Evolutionary conservation across 1,140 invertebrate species (phyloP).

Genomic region (Bactericera cockerelli): DNA sequence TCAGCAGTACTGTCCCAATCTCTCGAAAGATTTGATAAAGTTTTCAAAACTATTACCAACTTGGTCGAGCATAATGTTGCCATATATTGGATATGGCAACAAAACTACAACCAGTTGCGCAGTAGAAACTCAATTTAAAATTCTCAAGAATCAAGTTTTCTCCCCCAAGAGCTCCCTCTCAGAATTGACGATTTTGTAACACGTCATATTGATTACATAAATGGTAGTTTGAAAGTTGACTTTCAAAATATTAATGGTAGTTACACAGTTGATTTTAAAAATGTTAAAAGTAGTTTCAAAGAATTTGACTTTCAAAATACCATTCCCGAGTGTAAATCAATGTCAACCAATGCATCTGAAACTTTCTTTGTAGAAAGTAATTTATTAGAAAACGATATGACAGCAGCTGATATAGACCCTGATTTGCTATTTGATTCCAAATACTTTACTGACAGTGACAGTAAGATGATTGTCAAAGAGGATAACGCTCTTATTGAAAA

Average conservation of each 20-base stretch:
- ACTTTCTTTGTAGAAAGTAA: not conserved
- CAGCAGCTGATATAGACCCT: not conserved
- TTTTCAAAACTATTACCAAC: not conserved
- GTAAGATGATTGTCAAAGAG: not conserved
- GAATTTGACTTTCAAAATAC: too few species aligned
- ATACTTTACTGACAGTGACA: not conserved
- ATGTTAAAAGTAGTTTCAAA: too few species aligned
- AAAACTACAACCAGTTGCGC: not conserved
- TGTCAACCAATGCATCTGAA: not conserved
- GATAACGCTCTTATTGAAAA: not conserved
- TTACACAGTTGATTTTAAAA: too few species aligned
- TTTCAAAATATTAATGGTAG: not conserved
- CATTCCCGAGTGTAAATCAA: too few species aligned
- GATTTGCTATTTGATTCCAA: too few species aligned
- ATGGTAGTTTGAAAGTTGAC: too few species aligned
- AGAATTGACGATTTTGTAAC: not conserved
- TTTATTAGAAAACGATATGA: not conserved
- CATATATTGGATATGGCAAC: not conserved
- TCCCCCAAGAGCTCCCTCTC: not conserved
- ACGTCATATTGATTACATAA: not conserved
- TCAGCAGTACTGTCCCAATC: not conserved
- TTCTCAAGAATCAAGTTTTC: not conserved
- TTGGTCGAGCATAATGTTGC: not conserved
- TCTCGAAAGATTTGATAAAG: not conserved
- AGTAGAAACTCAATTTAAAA: not conserved